phyloP scores from a whole-genome alignment of 2,888 invertebrate genomes.

The Odontomyia ornata region DNA sequence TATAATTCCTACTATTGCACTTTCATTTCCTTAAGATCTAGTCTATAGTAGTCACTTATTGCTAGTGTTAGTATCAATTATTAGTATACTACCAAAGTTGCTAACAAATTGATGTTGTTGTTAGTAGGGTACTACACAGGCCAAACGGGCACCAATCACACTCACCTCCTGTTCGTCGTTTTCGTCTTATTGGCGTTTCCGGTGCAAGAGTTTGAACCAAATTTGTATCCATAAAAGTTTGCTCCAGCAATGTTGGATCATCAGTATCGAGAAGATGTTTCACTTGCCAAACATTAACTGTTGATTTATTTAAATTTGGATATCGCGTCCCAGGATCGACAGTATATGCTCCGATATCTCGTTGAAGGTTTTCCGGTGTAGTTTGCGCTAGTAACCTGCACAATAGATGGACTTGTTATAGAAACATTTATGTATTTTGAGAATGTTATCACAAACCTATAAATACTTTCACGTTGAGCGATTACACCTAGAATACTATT shows the following conservation, averaged over 20 bases:
- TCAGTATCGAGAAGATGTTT: constrained; percentile 77
- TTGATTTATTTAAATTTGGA: constrained; percentile 80
- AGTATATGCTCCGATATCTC: constrained; percentile 87
- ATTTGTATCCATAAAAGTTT: constrained; percentile 65
- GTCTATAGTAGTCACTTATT: no score
- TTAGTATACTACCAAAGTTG: neutral
- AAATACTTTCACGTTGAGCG: constrained; percentile 94
- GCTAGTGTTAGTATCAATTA: no score
- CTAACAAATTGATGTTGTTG: constrained; percentile 19
- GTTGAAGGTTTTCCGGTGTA: constrained; percentile 93
- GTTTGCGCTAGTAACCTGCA: constrained; percentile 80
- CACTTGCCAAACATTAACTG: constrained; percentile 81
- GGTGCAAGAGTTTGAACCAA: constrained; percentile 71
- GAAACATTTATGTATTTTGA: no score
- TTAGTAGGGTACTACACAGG: constrained; percentile 10
- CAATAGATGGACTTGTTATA: neutral
- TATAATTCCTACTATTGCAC: no score
- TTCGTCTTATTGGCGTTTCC: constrained; percentile 66
- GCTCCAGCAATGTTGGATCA: constrained; percentile 70
- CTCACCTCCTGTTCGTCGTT: constrained; percentile 61
- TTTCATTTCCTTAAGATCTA: no score
- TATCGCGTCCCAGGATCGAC: constrained; percentile 88
- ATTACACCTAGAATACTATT: constrained; percentile 76
- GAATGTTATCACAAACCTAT: constrained; percentile 75
- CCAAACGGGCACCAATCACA: constrained; percentile 43